These are phyloP conservation scores for Polyommatus icarus DNA, from an alignment of 2,888 invertebrate genomes.

Conservation along the genomic window DNA sequence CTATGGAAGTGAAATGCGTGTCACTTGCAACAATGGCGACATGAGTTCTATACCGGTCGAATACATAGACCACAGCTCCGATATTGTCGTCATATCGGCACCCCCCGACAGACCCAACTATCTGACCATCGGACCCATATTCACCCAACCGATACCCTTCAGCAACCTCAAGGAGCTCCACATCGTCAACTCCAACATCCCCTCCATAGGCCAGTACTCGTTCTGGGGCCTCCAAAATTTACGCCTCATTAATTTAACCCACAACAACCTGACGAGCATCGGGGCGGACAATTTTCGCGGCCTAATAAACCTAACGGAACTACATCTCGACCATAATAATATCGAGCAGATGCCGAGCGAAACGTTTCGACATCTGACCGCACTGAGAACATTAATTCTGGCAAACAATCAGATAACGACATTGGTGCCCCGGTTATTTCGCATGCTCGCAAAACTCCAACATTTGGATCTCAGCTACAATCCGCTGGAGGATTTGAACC, in stretches of 20 bases:
- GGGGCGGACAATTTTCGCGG: constrained; percentile 88
- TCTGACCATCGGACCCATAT: constrained; percentile 86
- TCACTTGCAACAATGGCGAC: constrained; percentile 81
- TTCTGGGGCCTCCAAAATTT: constrained; percentile 89
- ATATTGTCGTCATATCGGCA: constrained; percentile 84
- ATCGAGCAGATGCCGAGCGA: constrained; percentile 88
- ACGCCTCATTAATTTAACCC: constrained; percentile 83
- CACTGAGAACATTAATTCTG: constrained; percentile 83
- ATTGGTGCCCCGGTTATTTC: constrained; percentile 86
- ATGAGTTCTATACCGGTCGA: constrained; percentile 84
- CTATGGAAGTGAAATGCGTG: constrained; percentile 78
- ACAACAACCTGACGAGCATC: constrained; percentile 86
- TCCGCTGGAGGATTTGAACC: constrained; percentile 85
- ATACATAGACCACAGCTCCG: constrained; percentile 82
- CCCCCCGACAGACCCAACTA: constrained; percentile 81
- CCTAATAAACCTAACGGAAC: constrained; percentile 84
- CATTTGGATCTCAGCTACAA: constrained; percentile 88
- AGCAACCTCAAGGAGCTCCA: constrained; percentile 84
- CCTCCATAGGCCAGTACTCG: constrained; percentile 88
- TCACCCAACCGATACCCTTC: constrained; percentile 77
- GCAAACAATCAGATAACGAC: constrained; percentile 84
- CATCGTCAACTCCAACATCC: constrained; percentile 86
- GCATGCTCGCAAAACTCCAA: constrained; percentile 86
- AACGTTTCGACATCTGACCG: constrained; percentile 86
- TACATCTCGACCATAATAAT: constrained; percentile 87